Percentiles rank a stretch among this genome's conserved stretches.
Conservation (phyloP, 1,140 invertebrate genomes). For the Sycobia sp. region DNA sequence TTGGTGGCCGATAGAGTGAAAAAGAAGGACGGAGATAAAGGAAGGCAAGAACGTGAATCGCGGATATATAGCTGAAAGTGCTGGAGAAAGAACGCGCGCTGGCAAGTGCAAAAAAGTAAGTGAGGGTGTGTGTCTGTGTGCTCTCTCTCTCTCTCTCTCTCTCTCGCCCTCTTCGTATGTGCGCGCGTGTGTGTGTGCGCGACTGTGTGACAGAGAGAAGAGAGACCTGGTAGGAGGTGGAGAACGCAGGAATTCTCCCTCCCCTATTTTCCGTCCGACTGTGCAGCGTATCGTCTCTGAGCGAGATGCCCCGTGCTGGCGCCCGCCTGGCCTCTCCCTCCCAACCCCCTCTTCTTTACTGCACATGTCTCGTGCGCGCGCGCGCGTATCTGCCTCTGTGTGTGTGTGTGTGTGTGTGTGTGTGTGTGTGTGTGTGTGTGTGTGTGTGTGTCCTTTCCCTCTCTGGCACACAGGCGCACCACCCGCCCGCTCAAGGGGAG, state of each 20-base stretch:
- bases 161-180: no score
- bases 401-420: no score
- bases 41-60: no score
- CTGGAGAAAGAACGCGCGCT: not conserved
- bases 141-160: no score
- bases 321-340: no score
- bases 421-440: no score
- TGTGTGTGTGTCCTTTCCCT: no score
- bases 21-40: not conserved
- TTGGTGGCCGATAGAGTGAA: not conserved
- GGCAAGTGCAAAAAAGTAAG: not conserved
- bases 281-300: constrained; percentile 41
- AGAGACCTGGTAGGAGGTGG: not conserved
- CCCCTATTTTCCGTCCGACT: constrained; percentile 47
- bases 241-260: constrained; percentile 43
- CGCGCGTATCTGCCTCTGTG: constrained; percentile 19
- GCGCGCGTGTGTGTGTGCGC: no score
- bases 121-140: no score
- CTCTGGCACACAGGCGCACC: not conserved
- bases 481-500: constrained; percentile 10
- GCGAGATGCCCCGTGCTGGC: constrained; percentile 25
- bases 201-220: no score
- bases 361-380: constrained; percentile 29
- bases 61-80: no score
- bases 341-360: no score